phyloP scores from a whole-genome alignment of 1,140 invertebrate species.

The Drosophila tsacasi region DNA sequence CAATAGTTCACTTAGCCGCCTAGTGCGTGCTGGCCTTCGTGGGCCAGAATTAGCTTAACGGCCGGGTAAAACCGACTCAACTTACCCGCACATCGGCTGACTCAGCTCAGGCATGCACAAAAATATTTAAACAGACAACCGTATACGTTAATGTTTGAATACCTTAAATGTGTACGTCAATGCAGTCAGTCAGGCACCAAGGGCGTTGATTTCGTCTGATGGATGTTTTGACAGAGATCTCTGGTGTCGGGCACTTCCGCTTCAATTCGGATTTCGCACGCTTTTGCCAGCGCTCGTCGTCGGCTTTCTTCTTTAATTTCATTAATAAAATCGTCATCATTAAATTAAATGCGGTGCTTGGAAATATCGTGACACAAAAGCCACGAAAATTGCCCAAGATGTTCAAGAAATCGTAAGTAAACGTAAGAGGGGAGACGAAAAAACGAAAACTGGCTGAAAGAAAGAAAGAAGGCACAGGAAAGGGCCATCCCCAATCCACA shows the following conservation, averaged over 20 bases:
- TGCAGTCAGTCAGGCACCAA: conserved; percentile 39
- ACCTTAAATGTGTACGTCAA: conserved; percentile 24
- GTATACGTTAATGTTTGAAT: neutral
- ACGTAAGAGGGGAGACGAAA: conserved; percentile 1
- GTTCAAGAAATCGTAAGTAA: conserved; percentile 3
- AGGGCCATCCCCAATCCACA: conserved; percentile 36
- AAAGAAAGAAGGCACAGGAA: conserved; percentile 26
- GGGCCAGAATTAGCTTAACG: conserved; percentile 50
- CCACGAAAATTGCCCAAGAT: conserved; percentile 33
- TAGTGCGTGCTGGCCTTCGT: conserved; percentile 66
- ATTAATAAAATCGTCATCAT: conserved; percentile 77
- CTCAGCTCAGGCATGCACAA: conserved; percentile 36
- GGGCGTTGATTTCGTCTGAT: conserved; percentile 57
- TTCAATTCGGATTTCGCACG: conserved; percentile 69
- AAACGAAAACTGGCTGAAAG: conserved; percentile 6
- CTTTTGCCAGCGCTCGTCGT: conserved; percentile 52
- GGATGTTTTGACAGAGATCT: conserved; percentile 31
- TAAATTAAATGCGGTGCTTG: conserved; percentile 71
- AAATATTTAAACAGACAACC: neutral
- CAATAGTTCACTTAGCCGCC: conserved; percentile 55
- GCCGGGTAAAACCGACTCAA: conserved; percentile 59
- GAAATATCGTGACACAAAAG: conserved; percentile 61
- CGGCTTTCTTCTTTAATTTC: conserved; percentile 79
- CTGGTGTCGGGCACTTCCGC: conserved; percentile 52
- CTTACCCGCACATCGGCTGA: conserved; percentile 29